These are phyloP conservation scores for Seira sanloemensis DNA, from an alignment of 2,888 invertebrate species.

Conservation along the genomic window DNA sequence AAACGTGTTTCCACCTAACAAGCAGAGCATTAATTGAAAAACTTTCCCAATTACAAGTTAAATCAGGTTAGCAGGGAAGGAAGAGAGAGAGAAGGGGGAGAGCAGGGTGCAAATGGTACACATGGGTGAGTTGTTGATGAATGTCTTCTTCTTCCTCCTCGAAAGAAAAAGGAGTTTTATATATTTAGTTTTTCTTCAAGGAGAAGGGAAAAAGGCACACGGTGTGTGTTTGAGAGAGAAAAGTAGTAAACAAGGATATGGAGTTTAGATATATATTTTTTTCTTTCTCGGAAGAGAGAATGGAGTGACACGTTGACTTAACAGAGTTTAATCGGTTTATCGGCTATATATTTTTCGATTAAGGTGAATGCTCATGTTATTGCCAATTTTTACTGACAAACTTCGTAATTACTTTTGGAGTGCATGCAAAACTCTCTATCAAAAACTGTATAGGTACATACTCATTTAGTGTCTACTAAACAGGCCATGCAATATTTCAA, in stretches of 20 bases:
- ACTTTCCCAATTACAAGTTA: constrained; percentile 73
- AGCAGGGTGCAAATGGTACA: constrained; percentile 26
- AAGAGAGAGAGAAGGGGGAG: constrained; percentile 24
- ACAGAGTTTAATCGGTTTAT: constrained; percentile 8
- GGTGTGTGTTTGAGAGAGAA: background rate
- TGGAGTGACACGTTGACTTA: background rate
- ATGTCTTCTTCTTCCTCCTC: constrained; percentile 1
- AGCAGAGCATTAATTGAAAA: constrained; percentile 71
- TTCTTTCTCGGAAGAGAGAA: background rate
- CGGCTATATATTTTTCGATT: background rate
- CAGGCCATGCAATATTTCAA: background rate
- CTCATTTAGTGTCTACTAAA: background rate
- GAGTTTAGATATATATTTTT: background rate
- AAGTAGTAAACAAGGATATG: background rate
- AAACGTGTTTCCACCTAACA: constrained; percentile 65
- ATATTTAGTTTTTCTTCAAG: background rate
- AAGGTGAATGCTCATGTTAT: background rate
- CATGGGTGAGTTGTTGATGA: constrained; percentile 8
- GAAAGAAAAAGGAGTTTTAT: no score
- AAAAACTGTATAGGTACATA: no score
- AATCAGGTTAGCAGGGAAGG: constrained; percentile 65
- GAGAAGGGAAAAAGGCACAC: background rate
- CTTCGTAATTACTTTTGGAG: constrained; percentile 1
- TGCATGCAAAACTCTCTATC: background rate
- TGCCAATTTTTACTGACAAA: background rate